Percentiles rank a stretch among this genome's conserved stretches.
These are phyloP conservation scores for Tachyglossus aculeatus DNA, from an alignment of 2,797 vertebrate genomes.

Conservation along the genomic window DNA sequence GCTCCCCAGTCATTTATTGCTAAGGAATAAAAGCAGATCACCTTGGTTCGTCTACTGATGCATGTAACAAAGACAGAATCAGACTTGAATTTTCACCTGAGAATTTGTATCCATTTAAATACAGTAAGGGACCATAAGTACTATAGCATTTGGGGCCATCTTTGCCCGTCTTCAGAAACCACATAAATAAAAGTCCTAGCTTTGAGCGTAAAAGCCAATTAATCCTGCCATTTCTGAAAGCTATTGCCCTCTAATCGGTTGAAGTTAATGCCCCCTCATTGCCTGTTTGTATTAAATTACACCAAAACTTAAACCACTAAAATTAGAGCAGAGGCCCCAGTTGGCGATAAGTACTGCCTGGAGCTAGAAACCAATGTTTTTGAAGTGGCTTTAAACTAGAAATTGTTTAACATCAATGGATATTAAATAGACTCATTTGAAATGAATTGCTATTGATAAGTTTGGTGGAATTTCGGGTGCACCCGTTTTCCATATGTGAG, in stretches of 20 bases:
- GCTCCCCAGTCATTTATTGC: not conserved
- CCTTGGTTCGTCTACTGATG: constrained; percentile 12
- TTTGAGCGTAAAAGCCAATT: constrained; percentile 13
- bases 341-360: not conserved
- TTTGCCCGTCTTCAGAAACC: constrained; percentile 1
- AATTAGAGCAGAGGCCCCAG: constrained; percentile 22
- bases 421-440: not conserved
- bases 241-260: not conserved
- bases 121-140: not conserved
- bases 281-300: constrained; percentile 5
- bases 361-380: constrained; percentile 1
- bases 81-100: constrained; percentile 16
- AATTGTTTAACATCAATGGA: not conserved
- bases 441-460: not conserved
- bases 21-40: constrained; percentile 1
- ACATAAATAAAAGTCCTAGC: not conserved
- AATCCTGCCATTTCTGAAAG: constrained; percentile 1
- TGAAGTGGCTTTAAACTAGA: not conserved
- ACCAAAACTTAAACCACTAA: not conserved
- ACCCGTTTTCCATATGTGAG: not conserved
- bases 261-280: constrained; percentile 3
- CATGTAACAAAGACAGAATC: not conserved
- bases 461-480: not conserved
- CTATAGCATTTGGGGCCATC: too few relatives aligned
- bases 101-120: not conserved